Evolutionary conservation across 2,113 vertebrate species (phyloP).

Genomic region (Gadus macrocephalus): DNA sequence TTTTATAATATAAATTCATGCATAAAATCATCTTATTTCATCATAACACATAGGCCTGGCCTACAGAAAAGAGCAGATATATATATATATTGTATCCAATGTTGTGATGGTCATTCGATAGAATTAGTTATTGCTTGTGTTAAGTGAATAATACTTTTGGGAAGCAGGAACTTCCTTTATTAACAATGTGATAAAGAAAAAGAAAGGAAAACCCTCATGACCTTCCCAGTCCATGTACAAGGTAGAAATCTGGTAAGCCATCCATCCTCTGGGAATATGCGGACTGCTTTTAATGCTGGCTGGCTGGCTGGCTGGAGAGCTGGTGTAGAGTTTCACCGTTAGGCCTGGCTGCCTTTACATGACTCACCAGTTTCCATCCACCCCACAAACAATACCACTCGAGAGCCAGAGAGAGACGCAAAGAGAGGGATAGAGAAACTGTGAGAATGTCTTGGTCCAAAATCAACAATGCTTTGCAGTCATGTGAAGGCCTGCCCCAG

Average conservation of each 20-base stretch:
- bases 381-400: constrained; percentile 27
- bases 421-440: too few relatives aligned
- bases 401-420: constrained; percentile 9
- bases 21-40: too few relatives aligned
- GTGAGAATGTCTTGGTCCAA: background rate
- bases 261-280: constrained; percentile 23
- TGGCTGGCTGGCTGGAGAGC: constrained; percentile 20
- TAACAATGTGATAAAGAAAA: background rate
- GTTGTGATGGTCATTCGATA: too few relatives aligned
- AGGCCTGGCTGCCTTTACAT: constrained; percentile 33
- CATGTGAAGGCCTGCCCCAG: constrained; percentile 4
- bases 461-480: constrained; percentile 7
- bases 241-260: constrained; percentile 16
- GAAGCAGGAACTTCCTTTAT: background rate
- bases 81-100: too few relatives aligned
- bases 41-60: too few relatives aligned
- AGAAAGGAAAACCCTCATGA: background rate
- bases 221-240: background rate
- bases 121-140: too few relatives aligned
- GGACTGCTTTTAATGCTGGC: constrained; percentile 24
- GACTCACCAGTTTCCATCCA: constrained; percentile 25
- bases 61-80: too few relatives aligned
- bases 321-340: constrained; percentile 47
- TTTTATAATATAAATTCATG: too few relatives aligned
- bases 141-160: background rate